phyloP scores from a whole-genome alignment of 2,888 invertebrate genomes.

The Tubulanus polymorphus region DNA sequence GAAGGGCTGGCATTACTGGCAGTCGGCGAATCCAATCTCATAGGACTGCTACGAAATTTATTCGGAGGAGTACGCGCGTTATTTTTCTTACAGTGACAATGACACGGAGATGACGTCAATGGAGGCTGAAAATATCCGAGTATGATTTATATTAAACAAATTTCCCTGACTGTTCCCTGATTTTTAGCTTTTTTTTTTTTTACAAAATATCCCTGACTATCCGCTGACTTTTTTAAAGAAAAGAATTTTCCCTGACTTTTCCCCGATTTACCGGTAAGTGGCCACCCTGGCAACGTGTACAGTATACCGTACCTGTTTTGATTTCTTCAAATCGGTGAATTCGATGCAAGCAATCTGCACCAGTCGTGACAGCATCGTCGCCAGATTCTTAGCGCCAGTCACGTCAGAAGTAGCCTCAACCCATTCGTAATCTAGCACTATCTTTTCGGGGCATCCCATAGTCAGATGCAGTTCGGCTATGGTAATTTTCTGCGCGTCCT shows the following conservation, averaged over 20 bases:
- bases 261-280: neutral
- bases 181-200: too few relatives aligned
- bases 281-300: neutral
- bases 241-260: too few relatives aligned
- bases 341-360: constrained; percentile 44
- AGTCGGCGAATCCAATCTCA: neutral
- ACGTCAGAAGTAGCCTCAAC: constrained; percentile 8
- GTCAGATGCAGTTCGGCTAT: constrained; percentile 87
- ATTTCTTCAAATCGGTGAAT: constrained; percentile 35
- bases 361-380: constrained; percentile 39
- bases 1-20: too few relatives aligned
- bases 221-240: too few relatives aligned
- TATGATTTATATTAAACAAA: too few relatives aligned
- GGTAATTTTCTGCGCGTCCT: constrained; percentile 73
- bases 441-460: constrained; percentile 53
- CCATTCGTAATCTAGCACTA: constrained; percentile 55
- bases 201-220: too few relatives aligned
- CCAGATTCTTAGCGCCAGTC: constrained; percentile 20
- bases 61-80: neutral
- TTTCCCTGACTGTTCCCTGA: too few relatives aligned
- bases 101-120: constrained; percentile 5
- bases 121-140: too few relatives aligned
- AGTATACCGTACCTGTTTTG: too few relatives aligned
- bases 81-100: constrained; percentile 5
- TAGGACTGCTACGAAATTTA: neutral